phyloP scores from a whole-genome alignment of 2,888 invertebrate genomes.

The Platerodrilus igneus region DNA sequence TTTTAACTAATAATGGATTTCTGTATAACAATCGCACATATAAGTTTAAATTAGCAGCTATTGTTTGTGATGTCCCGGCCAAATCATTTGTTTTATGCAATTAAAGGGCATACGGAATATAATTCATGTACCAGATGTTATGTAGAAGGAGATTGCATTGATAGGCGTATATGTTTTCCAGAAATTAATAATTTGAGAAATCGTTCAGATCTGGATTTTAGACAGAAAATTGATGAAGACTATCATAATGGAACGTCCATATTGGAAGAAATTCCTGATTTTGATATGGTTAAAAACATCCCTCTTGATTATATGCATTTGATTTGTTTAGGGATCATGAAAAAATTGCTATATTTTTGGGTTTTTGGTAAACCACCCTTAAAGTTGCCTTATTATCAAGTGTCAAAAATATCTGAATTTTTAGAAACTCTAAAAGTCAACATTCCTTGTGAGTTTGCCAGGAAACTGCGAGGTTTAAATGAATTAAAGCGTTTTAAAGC shows the following conservation, averaged over 20 bases:
- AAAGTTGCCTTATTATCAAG: constrained; percentile 1
- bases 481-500: constrained; percentile 25
- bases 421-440: constrained; percentile 4
- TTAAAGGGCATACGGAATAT: constrained; percentile 14
- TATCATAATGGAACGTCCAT: constrained; percentile 11
- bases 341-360: constrained; percentile 15
- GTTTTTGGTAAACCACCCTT: constrained; percentile 1
- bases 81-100: constrained; percentile 9
- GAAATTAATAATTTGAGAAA: constrained; percentile 4
- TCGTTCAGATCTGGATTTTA: constrained; percentile 12
- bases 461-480: constrained; percentile 16
- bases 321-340: constrained; percentile 15
- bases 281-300: constrained; percentile 10
- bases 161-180: constrained; percentile 11
- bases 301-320: constrained; percentile 17
- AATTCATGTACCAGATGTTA: constrained; percentile 13
- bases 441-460: constrained; percentile 19
- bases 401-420: neutral
- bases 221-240: constrained; percentile 12
- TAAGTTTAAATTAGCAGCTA: constrained; percentile 6
- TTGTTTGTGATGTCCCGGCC: constrained; percentile 10
- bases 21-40: neutral
- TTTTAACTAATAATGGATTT: constrained; percentile 6
- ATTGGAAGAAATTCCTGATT: constrained; percentile 5
- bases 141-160: constrained; percentile 8